Base-by-base conservation (phyloP, 2,888 invertebrate species). In the Dichetophora obliterata region DNA sequence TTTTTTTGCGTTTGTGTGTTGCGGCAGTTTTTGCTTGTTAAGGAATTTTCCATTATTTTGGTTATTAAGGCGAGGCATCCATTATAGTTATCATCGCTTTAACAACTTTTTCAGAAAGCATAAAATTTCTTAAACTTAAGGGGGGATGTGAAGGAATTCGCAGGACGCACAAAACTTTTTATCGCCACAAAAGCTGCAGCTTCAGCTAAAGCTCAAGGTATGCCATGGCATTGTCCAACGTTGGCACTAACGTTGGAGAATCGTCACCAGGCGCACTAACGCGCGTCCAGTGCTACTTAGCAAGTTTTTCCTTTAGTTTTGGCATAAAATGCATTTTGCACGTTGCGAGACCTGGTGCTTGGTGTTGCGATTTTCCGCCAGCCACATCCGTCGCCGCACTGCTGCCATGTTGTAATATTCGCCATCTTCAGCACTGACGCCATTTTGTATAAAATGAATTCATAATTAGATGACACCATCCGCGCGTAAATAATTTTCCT, bases 381-480 rank as follows among this genome's bases (percentile, higher is more conserved):
- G 59, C 54, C 54, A 34, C 66, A 37, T 71, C 71, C 57, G 63
- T 27, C 63, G 11, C 22, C 54, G 65, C 65, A 37, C 27, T 34
- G 24, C 52, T 54, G 65, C 52, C 48, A 59, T 24, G 31, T 52
- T 65, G 54, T 65, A 54, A 65, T 72, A 65, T 69, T 14, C 70
- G 65, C 24, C 59, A 59, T 71, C 59, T 43, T 73, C 69, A 27
- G 66, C 63, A 43, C 61, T 69, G 79, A 69, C 76, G 79, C 75
- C 75, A 77, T 76, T 78, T 75, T 75, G 76, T 65, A 76, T 80
- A 81, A 86, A 86, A 86, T 85, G 84, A 85, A 87, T 89, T 88
- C 84, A 86, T 89, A 89, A 89, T 89, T 88, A 89, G 88, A 89
- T 89, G 88, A 88, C 89, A 89, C 89, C 88, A 88, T 88, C 88